These are phyloP conservation scores for Acropternis orthonyx DNA, from an alignment of 2,797 vertebrate genomes.

Conservation along the genomic window DNA sequence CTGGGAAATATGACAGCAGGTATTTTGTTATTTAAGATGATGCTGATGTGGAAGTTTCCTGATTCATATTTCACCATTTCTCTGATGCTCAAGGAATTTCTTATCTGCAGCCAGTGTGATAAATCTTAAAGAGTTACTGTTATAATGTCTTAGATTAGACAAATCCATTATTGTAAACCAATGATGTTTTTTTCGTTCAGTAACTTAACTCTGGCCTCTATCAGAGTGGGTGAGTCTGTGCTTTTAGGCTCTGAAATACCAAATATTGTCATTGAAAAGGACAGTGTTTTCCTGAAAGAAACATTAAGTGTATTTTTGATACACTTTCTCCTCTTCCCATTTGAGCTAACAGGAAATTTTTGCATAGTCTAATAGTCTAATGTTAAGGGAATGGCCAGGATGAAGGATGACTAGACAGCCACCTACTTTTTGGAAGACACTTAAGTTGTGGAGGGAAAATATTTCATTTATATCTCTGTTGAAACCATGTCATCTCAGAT, in stretches of 20 bases:
- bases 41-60: neutral
- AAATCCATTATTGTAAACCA: neutral
- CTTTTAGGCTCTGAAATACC: neutral
- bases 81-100: neutral
- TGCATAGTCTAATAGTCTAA: neutral
- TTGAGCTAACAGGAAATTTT: neutral
- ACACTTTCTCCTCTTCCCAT: neutral
- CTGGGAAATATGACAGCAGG: neutral
- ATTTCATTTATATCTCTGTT: neutral
- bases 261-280: neutral
- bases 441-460: neutral
- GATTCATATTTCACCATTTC: slow-evolving; percentile 1
- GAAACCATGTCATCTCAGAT: neutral
- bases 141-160: neutral
- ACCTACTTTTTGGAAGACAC: neutral
- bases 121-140: neutral
- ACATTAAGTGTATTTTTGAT: neutral
- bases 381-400: neutral
- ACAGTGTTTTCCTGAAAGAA: neutral
- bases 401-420: neutral
- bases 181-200: neutral
- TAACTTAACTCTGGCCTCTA: neutral
- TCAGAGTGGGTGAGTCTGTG: neutral
- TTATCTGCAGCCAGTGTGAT: neutral
- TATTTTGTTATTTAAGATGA: slow-evolving; percentile 8